Evolutionary conservation across 2,113 vertebrate species (phyloP), one percentile per base, ranked within the genome.

Genomic region (Lipophrys pholis): DNA sequence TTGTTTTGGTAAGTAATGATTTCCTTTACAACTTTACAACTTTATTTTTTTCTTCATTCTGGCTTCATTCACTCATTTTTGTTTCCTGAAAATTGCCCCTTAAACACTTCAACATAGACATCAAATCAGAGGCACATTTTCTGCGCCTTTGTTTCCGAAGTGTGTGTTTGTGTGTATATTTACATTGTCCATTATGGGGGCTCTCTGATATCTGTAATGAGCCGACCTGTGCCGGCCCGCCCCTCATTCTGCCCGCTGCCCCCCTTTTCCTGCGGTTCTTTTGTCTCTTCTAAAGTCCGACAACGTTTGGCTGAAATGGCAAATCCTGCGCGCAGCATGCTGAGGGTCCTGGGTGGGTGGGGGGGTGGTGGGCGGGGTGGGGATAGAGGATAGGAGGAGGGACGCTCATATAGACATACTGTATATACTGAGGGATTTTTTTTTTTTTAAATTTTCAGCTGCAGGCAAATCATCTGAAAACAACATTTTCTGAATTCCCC

Each of bases 1-100:
- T 98, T 74, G 97, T 98, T 92, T 88, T 99, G 97, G 97, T 99
- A 71, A 97, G 97, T 89, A 42, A 12, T 15, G 8, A 38, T 56
- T 0, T 9, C 4, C 9, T 58, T 57, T 2, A 10, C 50, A 42
- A 21, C 40, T 42, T 7, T 49, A 6, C 48, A n/a, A 49, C 4
- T 14, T 7, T 7, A 16, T 54, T 66, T 35, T 0, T 35, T 11
- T 54, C 6, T 56, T 17, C 15, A 30, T 55, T 21, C 16, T 38
- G 21, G 21, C 21, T 30, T 30, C 21, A 30, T 30, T 15, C 53
- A 42, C 40, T n/a, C 52, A 45, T 56, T 10, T 1, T 41, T 68
- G 16, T 9, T 30, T 16, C 14, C 48, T 7, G 8, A 17, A 42
- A 43, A 45, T 6, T 35, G 17, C 8, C 14, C n/a, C 50, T 15